Conservation (phyloP, 2,113 vertebrate species). For the Nansenia antarctica region DNA sequence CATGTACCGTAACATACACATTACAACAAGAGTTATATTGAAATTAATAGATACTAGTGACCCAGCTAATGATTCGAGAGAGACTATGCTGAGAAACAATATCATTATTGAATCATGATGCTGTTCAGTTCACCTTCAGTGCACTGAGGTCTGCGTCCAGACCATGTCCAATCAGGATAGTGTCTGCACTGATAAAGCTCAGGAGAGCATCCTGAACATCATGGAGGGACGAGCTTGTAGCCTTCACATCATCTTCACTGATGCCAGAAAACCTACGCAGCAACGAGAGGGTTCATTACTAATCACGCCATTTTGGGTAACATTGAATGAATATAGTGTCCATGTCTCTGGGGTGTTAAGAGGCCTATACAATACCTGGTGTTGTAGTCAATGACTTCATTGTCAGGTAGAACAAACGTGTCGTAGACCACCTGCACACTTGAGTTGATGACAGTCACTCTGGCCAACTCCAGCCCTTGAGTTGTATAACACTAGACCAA, state of each 20-base stretch:
- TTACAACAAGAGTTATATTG: too few species aligned
- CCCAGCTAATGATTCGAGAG: too few species aligned
- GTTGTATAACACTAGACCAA: slow-evolving; percentile 78
- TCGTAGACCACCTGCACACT: slow-evolving; percentile 78
- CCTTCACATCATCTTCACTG: slow-evolving; percentile 71
- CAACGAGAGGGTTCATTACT: background rate
- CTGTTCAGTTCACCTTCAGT: slow-evolving; percentile 78
- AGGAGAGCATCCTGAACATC: slow-evolving; percentile 77
- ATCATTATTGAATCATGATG: background rate
- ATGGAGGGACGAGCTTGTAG: slow-evolving; percentile 51
- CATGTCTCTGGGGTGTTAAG: background rate
- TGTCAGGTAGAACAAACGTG: slow-evolving; percentile 76
- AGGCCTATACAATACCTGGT: slow-evolving; percentile 67
- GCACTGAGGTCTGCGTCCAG: slow-evolving; percentile 76
- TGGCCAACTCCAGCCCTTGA: slow-evolving; percentile 76
- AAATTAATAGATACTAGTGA: too few species aligned
- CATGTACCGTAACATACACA: too few species aligned
- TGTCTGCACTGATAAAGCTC: slow-evolving; percentile 75
- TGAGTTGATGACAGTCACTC: slow-evolving; percentile 77
- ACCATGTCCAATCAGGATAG: slow-evolving; percentile 78
- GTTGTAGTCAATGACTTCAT: slow-evolving; percentile 81
- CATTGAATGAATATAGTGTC: background rate
- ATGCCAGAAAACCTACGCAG: slow-evolving; percentile 78
- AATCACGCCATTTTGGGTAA: background rate
- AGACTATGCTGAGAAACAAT: too few species aligned